Base-by-base conservation (phyloP, 2,113 vertebrate genomes). In the Entomyzon cyanotis region DNA sequence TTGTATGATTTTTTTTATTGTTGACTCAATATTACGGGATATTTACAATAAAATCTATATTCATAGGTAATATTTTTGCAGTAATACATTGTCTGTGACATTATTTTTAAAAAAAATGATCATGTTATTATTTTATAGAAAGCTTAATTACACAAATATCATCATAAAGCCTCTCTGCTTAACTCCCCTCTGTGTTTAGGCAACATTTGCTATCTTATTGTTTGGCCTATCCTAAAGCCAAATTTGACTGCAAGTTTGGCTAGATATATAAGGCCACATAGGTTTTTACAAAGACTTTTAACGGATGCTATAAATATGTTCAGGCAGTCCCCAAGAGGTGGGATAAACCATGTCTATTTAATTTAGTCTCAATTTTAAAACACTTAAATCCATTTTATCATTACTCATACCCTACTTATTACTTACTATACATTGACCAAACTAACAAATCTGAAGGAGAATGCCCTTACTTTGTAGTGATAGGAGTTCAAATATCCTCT, bases 401-500 rank as follows among this genome's bases (percentile, higher is more conserved):
- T 69, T 71, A 9, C 37, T 95, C 64, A 37, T 68, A 79, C 7
- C 85, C 41, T 31, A 2, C 31, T 6, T 65, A 46, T 75, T 74
- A 77, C 74, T 94, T 83, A 60, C 39, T 64, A 62, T 42, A 63
- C 31, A 25, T 9, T 64, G 33, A 82, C 46, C 52, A 95, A 87
- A 68, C 20, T 37, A 87, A 53, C 5, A 12, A 69, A 62, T 69
- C 65, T 68, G 68, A 92, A 84, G 2, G 8, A 23, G 42, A 46
- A 27, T 35, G 30, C 19, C 44, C 21, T 78, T 73, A 31, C 50
- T 79, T 78, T 60, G 53, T 21, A 70, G 44, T 76, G 42, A 81
- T 64, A 84, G 21, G 49, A 91, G 68, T 84, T 93, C 74, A 84
- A 7, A 93, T 91, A 91, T 70, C 42, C 27, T 91, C 62, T 85